These are phyloP conservation scores for Aspidiotus destructor DNA, from an alignment of 2,888 invertebrate genomes.

Conservation along the genomic window DNA sequence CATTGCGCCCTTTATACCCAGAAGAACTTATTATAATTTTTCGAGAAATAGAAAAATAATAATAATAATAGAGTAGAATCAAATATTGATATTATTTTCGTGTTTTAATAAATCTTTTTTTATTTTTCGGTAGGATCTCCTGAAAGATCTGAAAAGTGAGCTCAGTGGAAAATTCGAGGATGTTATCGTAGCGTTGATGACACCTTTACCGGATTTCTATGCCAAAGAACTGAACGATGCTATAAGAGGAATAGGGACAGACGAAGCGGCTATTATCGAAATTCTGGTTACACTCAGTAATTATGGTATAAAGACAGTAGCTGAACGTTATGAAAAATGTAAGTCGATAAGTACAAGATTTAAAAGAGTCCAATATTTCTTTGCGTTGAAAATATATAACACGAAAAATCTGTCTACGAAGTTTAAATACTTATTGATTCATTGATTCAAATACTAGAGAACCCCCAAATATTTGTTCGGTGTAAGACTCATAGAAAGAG, in stretches of 20 bases:
- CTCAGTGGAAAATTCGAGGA: slow-evolving; percentile 47
- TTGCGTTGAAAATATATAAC: not conserved
- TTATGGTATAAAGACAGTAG: slow-evolving; percentile 42
- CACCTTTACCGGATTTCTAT: slow-evolving; percentile 45
- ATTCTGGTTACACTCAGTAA: slow-evolving; percentile 46
- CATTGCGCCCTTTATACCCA: no score
- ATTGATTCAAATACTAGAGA: not conserved
- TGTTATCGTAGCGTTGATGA: slow-evolving; percentile 46
- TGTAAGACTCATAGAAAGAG: no score
- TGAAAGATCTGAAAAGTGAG: slow-evolving; percentile 45
- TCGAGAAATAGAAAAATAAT: no score
- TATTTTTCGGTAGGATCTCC: slow-evolving; percentile 40
- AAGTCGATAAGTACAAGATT: slow-evolving; percentile 25
- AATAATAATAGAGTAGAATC: no score
- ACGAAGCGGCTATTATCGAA: slow-evolving; percentile 45
- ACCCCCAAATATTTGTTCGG: not conserved
- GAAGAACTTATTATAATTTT: no score
- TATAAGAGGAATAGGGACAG: slow-evolving; percentile 46
- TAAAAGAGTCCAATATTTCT: not conserved
- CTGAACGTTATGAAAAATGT: slow-evolving; percentile 41
- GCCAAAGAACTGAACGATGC: slow-evolving; percentile 46
- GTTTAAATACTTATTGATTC: not conserved
- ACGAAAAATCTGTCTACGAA: no score
- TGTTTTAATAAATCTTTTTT: not conserved
- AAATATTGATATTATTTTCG: not conserved